Base-by-base conservation (phyloP, 2,113 vertebrate genomes). In the Dasypus novemcinctus region DNA sequence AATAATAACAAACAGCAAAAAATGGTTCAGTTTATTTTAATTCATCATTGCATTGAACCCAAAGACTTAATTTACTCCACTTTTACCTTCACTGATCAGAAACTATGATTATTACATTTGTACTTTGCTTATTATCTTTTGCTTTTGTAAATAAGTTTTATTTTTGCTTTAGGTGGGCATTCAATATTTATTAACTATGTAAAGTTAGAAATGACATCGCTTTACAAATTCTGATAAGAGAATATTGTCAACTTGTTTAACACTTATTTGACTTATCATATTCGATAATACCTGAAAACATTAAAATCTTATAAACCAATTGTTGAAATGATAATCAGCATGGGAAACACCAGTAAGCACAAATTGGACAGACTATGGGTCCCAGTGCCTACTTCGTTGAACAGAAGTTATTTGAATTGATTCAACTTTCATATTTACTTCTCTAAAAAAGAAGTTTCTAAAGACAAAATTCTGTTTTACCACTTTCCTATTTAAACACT, bases 121-220 rank as follows among this genome's bases (percentile, higher is more conserved):
- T 81, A 25, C 80, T 93, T 90, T 93, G 87, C 71, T 94, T 94
- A 68, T 95, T 97, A 95, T 90, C 92, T 66, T 93, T 89, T 93
- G 80, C 57, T 96, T 97, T 95, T 95, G 80, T 96, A 85, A 95
- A 93, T 94, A 85, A 95, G 83, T 97, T 97, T 94, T 90, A n/a
- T 85, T 95, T 97, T 95, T 96, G 49, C 74, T 93, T 66, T 85
- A 95, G 78, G 81, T 82, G 63, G 21, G 90, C 92, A 95, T 96
- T 96, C 33, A 96, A 88, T 96, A 97, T 97, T 96, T 89, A 95
- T 96, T 95, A 95, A 87, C 46, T 13, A 75, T 94, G 89, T 95
- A 96, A 97, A 95, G 95, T 95, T 93, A 92, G 72, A 95, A 97
- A 64, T 5, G 7, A 88, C 95, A 92, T 87, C 95, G 82, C 41